These are phyloP conservation scores for Labeo calbasu DNA, from an alignment of 2,797 vertebrate species.

Conservation along the genomic window DNA sequence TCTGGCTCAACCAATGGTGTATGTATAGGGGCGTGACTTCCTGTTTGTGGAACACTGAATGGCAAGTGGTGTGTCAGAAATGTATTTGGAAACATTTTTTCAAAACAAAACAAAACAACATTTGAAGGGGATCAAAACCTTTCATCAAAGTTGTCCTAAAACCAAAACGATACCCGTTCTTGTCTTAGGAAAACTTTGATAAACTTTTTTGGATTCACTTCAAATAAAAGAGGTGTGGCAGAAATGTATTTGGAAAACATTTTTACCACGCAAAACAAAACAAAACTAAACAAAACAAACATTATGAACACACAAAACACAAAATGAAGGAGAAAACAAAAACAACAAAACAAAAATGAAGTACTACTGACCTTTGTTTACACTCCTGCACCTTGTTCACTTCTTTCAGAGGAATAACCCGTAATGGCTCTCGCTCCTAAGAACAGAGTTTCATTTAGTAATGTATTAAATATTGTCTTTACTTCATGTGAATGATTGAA, in stretches of 20 bases:
- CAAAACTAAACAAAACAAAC: not conserved
- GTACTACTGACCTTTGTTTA: constrained; percentile 88
- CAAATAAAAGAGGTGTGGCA: no score
- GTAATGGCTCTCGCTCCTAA: constrained; percentile 92
- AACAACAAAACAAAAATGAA: not conserved
- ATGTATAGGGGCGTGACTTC: not conserved
- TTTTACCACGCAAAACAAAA: no score
- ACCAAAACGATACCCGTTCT: not conserved
- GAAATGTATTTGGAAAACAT: no score
- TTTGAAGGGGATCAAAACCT: no score
- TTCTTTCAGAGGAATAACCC: constrained; percentile 89
- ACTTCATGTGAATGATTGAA: not conserved
- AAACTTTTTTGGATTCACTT: no score
- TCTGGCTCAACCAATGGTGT: not conserved
- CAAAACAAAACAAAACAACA: not conserved
- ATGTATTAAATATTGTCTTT: not conserved
- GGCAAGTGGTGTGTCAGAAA: not conserved
- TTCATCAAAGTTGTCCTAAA: no score
- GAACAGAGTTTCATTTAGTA: constrained; percentile 24
- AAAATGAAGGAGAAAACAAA: not conserved
- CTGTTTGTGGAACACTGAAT: not conserved
- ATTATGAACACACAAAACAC: not conserved
- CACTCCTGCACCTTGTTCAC: constrained; percentile 95
- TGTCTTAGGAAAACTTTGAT: no score
- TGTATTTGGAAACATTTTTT: not conserved